Percentiles rank a stretch among this genome's conserved stretches.
These are phyloP conservation scores for Pseudotriccus pelzelni DNA, from an alignment of 2,797 vertebrate species.

Conservation along the genomic window DNA sequence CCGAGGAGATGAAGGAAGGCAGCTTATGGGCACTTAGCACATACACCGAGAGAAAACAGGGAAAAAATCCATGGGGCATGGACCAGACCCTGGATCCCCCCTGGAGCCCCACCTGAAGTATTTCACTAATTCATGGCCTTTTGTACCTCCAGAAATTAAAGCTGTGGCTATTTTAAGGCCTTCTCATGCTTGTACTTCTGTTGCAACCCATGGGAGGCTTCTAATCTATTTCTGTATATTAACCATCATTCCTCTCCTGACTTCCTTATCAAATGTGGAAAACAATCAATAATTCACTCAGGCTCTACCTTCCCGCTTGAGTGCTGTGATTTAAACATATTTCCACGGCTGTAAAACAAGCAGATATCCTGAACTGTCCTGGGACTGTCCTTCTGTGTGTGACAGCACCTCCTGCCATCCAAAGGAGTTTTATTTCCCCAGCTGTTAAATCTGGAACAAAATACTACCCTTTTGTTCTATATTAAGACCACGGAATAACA, in stretches of 20 bases:
- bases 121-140: neutral
- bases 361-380: neutral
- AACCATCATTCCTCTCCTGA: neutral
- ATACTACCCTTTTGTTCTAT: conserved; percentile 15
- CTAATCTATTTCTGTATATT: conserved; percentile 33
- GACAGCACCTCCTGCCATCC: neutral
- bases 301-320: neutral
- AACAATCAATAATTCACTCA: conserved; percentile 49
- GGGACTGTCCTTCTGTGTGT: neutral
- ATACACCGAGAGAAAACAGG: neutral
- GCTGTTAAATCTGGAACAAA: conserved; percentile 23
- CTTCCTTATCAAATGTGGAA: conserved; percentile 16
- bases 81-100: neutral
- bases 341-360: neutral
- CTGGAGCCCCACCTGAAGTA: neutral
- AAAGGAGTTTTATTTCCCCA: conserved; percentile 7
- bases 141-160: neutral
- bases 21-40: neutral
- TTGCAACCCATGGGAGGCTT: conserved; percentile 12
- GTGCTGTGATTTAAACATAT: neutral
- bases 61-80: neutral
- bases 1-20: neutral
- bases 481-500: neutral
- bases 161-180: conserved; percentile 11
- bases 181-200: neutral